Conservation (phyloP, 2,113 vertebrate species). For the Myotis brandtii region DNA sequence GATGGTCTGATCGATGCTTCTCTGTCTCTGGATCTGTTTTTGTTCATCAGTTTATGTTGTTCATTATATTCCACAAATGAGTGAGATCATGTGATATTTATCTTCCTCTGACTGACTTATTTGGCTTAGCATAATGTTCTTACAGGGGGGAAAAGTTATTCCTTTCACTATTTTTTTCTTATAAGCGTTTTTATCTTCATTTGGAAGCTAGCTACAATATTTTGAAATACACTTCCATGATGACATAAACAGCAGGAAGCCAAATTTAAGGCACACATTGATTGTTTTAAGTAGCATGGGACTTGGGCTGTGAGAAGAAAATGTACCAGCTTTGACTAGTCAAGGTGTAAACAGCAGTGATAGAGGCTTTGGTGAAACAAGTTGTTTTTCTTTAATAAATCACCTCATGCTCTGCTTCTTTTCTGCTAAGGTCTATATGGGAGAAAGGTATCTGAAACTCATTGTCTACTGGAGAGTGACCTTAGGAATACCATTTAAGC, state of each 20-base stretch:
- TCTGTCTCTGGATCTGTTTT: too few relatives aligned
- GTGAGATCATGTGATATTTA: too few relatives aligned
- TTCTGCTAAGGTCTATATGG: neutral
- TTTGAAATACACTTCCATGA: neutral
- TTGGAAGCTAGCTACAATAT: neutral
- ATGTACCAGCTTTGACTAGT: neutral
- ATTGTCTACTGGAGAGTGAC: neutral
- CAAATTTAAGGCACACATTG: neutral
- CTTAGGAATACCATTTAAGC: neutral
- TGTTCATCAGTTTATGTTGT: too few relatives aligned
- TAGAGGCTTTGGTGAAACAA: neutral
- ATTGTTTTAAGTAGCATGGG: neutral
- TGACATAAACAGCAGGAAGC: neutral
- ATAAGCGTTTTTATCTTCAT: conserved; percentile 25
- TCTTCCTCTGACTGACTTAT: too few relatives aligned
- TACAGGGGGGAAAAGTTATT: neutral
- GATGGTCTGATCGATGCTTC: too few relatives aligned
- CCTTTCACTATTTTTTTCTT: neutral
- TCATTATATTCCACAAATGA: too few relatives aligned
- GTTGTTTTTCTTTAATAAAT: neutral
- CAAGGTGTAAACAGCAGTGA: neutral
- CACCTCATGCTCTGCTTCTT: neutral
- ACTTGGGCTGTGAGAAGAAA: neutral
- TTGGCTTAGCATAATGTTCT: too few relatives aligned
- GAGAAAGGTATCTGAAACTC: neutral